These are phyloP conservation scores for Meriones psammophilus DNA, from an alignment of 2,797 vertebrate genomes.

Conservation along the genomic window DNA sequence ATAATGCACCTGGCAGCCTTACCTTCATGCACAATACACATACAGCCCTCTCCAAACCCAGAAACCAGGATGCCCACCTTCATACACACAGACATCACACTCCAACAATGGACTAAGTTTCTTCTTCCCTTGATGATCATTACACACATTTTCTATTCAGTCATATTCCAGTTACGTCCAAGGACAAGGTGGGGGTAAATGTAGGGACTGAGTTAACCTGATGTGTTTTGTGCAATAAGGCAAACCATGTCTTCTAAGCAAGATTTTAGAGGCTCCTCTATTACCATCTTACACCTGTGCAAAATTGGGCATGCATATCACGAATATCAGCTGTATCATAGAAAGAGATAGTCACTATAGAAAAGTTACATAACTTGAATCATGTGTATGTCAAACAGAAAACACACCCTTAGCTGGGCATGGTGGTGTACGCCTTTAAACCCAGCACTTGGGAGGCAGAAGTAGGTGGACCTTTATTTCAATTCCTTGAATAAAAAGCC, in stretches of 20 bases:
- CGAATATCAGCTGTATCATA: background rate
- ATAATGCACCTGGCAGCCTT: background rate
- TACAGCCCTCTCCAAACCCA: background rate
- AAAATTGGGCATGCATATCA: background rate
- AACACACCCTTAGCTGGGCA: too few species aligned
- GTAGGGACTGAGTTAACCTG: background rate
- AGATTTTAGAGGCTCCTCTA: background rate
- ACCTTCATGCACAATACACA: background rate
- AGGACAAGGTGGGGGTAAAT: background rate
- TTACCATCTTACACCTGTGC: background rate
- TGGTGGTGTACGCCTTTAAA: too few species aligned
- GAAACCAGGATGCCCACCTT: background rate
- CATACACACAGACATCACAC: too few species aligned
- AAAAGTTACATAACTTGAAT: background rate
- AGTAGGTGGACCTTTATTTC: background rate
- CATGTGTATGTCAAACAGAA: background rate
- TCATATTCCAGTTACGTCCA: background rate
- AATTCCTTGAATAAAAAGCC: background rate
- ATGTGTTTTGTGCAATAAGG: background rate
- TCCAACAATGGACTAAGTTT: background rate
- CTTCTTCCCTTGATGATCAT: background rate
- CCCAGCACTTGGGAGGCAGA: too few species aligned
- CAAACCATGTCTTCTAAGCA: background rate
- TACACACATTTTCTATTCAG: background rate
- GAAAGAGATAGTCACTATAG: background rate